Conservation (phyloP, 2,797 vertebrate genomes). For the Oryzias dopingdopingensis region DNA sequence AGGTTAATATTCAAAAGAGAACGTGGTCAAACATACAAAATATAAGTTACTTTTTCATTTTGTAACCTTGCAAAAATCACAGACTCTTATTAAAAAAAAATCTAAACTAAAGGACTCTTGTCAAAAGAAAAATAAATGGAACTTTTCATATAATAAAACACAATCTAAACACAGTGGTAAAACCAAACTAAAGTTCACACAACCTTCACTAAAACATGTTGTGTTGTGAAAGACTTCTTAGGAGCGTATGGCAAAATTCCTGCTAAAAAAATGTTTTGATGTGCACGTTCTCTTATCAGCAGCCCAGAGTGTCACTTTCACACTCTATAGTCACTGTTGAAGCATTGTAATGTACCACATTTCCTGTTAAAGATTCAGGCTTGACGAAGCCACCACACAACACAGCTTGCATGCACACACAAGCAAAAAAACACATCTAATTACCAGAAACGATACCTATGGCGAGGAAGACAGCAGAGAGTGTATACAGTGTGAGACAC, state of each 20-base stretch:
- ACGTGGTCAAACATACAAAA: slow-evolving; percentile 22
- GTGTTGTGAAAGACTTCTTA: neutral
- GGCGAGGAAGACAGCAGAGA: slow-evolving; percentile 4
- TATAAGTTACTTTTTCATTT: neutral
- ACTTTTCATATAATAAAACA: too few relatives aligned
- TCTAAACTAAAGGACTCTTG: too few relatives aligned
- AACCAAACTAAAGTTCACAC: neutral
- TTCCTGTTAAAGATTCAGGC: slow-evolving; percentile 16
- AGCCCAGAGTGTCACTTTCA: slow-evolving; percentile 25
- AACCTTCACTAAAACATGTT: neutral
- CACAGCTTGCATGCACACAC: slow-evolving; percentile 10
- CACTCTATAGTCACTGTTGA: slow-evolving; percentile 1
- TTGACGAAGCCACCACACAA: slow-evolving; percentile 9
- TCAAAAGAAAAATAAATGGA: too few relatives aligned
- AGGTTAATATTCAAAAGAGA: slow-evolving; percentile 20
- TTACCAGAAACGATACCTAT: slow-evolving; percentile 39
- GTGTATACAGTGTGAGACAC: slow-evolving; percentile 11
- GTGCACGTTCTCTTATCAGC: slow-evolving; percentile 19
- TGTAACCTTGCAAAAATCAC: too few relatives aligned
- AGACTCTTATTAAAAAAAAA: too few relatives aligned
- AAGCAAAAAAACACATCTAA: slow-evolving; percentile 4
- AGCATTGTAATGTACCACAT: slow-evolving; percentile 1
- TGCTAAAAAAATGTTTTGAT: neutral
- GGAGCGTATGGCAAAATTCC: neutral
- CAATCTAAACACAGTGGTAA: too few relatives aligned